Base-by-base conservation (phyloP, 2,888 invertebrate species). In the Podabrus alpinus region DNA sequence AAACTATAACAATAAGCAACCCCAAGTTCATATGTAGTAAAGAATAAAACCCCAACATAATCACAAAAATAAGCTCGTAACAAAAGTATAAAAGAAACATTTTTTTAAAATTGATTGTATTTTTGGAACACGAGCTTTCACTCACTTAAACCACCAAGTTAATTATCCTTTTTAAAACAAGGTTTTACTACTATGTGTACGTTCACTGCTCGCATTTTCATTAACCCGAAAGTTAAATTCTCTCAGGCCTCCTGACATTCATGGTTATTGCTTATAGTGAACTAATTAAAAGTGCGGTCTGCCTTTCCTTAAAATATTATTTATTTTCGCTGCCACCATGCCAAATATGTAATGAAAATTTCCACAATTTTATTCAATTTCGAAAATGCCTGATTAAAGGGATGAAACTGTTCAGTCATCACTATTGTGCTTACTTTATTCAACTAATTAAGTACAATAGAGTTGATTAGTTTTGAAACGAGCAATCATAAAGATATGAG, bases 401-500 rank as follows among this genome's bases (percentile, higher is more conserved):
- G n/a, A n/a, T 13, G 7, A 45, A 45, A 45, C 45, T 13, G 13
- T 24, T 9, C 24, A 13, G 5, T 29, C 29, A n/a, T n/a, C n/a
- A n/a, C 45, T n/a, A 45, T 45, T 45, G 45, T 45, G 45, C 45
- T 45, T 45, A 45, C 45, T 45, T 45, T 45, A 45, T 45, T n/a
- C 45, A 9, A 45, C 45, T 45, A 45, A 45, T 45, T 45, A 45
- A 45, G n/a, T 5, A 45, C n/a, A 45, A 45, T 45, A 45, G 45
- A 45, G 45, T 13, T 45, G 45, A 45, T 62, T 70, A 21, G 64
- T 64, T 29, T 64, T 21, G 62, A 64, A 70, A 70, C 45, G 70
- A 70, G 64, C 70, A 70, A 62, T 69, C 29, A 70, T 64, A 64
- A 69, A 25, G 59, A 70, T 64, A 64, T 64, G 70, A 64, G 21